Evolutionary conservation across 1,140 invertebrate species (phyloP), one percentile per base, ranked within the genome.

Genomic region (Aphaenogaster rudis): DNA sequence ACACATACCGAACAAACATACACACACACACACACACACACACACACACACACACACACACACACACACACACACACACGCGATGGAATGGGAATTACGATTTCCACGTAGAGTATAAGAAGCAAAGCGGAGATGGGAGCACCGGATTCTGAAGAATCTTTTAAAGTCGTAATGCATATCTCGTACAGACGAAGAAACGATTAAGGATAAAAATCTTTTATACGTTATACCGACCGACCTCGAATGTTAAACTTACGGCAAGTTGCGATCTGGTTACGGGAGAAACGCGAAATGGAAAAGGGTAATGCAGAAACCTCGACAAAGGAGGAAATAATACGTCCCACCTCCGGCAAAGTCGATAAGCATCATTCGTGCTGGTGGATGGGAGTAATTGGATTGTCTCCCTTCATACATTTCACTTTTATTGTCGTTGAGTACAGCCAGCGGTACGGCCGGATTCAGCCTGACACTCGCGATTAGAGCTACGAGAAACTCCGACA

Each of bases 341-440:
- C 79, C 36, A 87, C 87, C 81, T 69, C 61, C 57, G 67, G 78
- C 77, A 36, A 77, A 79, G 89, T 92, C 81, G 85, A 92, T 90
- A 89, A 92, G 86, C 90, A 89, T 87, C 88, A 87, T 88, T 86
- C 81, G 59, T 72, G 57, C 42, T 63, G 64, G 69, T 57, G 67
- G 86, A 90, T 90, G 63, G 90, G 42, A 69, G 86, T 93, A 93
- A 94, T 94, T 94, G 89, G 90, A 93, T 93, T 92, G 90, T 92
- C 91, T 88, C 50, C 86, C 93, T 88, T 93, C 91, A 91, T 92
- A 90, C 87, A 89, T 91, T 88, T 91, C 84, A 92, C 82, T 87
- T 84, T 89, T 86, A 91, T 86, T 90, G 67, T 76, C 36, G 28
- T 64, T 54, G 79, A 61, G 63, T 71, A 86, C 63, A 71, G 61